These are phyloP conservation scores for Boulengeromyrus knoepffleri DNA, from an alignment of 2,113 vertebrate species.

Conservation along the genomic window DNA sequence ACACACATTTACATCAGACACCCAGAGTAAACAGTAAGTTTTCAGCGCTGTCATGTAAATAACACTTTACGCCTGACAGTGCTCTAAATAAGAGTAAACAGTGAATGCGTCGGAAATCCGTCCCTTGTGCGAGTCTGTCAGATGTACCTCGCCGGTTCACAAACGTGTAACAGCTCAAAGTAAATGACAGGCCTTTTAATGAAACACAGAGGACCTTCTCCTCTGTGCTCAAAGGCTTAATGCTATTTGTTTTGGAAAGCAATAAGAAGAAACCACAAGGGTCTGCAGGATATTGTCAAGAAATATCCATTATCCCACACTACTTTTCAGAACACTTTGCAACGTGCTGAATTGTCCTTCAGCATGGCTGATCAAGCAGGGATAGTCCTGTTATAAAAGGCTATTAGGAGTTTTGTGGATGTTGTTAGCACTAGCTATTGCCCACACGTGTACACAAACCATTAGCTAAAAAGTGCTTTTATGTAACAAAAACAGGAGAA, in stretches of 20 bases:
- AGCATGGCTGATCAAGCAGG: neutral
- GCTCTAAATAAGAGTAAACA: constrained; percentile 14
- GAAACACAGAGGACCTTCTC: constrained; percentile 14
- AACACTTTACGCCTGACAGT: constrained; percentile 15
- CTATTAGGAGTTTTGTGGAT: neutral
- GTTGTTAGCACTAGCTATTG: neutral
- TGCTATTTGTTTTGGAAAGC: constrained; percentile 8
- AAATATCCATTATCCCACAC: neutral
- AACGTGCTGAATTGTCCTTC: neutral
- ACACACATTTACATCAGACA: constrained; percentile 3
- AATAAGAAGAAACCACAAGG: neutral
- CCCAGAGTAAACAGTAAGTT: neutral
- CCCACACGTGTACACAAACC: neutral
- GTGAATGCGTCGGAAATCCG: constrained; percentile 8
- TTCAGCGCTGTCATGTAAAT: constrained; percentile 16
- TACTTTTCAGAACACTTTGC: no score
- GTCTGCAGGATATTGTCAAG: constrained; percentile 6
- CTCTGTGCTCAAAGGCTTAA: constrained; percentile 1
- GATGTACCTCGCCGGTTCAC: neutral
- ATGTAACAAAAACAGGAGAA: neutral
- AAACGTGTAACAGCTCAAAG: neutral
- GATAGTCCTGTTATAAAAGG: neutral
- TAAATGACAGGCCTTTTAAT: constrained; percentile 18
- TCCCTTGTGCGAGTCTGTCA: constrained; percentile 20
- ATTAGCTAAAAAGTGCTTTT: neutral